Base-by-base conservation (phyloP, 2,888 invertebrate genomes). In the Andricus quercusramuli region DNA sequence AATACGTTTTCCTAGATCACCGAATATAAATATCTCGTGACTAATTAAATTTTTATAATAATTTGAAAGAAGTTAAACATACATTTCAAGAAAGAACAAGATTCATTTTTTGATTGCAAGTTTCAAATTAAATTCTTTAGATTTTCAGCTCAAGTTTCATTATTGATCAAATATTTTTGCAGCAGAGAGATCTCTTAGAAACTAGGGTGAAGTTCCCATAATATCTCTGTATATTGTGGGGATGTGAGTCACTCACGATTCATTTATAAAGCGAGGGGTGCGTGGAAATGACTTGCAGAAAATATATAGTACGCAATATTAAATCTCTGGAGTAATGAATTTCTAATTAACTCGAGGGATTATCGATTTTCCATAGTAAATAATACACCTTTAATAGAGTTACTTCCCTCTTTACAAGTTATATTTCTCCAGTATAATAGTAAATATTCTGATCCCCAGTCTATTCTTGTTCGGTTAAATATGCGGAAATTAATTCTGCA, bases 231-330 rank as follows among this genome's bases (percentile, higher is more conserved):
- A 44, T 13, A 44, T 44, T 17, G 47, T 17, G 17, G 51, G 51
- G 51, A 37, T 66, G 66, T 66, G 66, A 70, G 9, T 74, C 32
- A 74, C 17, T 11, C n/a, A 74, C 56, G 70, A 74, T 74, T 74
- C 32, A 56, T 51, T n/a, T 17, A 56, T 51, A 74, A 2, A 74
- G 25, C 25, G 20, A 51, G 70, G 47, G 62, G 62, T 25, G 47
- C 32, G 22, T 25, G 5, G 25, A 44, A 66, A 20, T 32, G 17
- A 47, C 47, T 47, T 47, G 47, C 47, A 47, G 47, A 17, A 44
- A 15, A 47, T 15, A 47, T 15, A 47, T 47, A 17, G 47, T 32
- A 65, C 29, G 9, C 22, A 47, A 44, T 25, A 47, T 67, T 41
- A 44, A n/a, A 68, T 17, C 25, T 25, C 25, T 47, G 25, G 13